Base-by-base conservation (phyloP, 2,113 vertebrate species). In the Pica pica region DNA sequence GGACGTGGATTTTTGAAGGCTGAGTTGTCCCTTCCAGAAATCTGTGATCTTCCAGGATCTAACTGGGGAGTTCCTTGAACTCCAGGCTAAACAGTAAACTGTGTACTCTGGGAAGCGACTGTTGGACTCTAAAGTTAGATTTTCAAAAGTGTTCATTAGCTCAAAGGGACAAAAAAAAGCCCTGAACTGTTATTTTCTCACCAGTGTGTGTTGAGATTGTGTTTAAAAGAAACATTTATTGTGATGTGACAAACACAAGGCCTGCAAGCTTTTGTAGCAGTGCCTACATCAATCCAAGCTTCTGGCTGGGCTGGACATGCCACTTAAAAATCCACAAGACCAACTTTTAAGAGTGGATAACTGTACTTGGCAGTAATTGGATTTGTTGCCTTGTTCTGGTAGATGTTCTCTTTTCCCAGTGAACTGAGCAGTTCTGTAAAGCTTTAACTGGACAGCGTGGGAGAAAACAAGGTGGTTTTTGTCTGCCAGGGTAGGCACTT, bases 41-140 rank as follows among this genome's bases (percentile, higher is more conserved):
- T 60, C 74, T 47, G 12, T 53, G 26, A 41, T 41, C 39, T 41
- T 41, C 39, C 39, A 57, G 65, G 8, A 42, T 35, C 53, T 79
- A n/a, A 23, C 10, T 55, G 44, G 57, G 60, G 27, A 84, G 64
- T 87, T 91, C 16, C 13, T 65, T 68, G 83, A 90, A 64, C 65
- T 86, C 70, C 56, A 49, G 27, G 92, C 83, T 96, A 79, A 94
- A 90, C 8, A 89, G 73, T 94, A 75, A 93, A n/a, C 86, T 59
- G 2, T 60, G 86, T 89, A 17, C 85, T 71, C 55, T 70, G 60
- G 41, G 65, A 75, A 65, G 39, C 0, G 41, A 89, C 92, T 95
- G 91, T 93, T 92, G 95, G 68, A 71, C 93, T 89, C 61, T 11
- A 31, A 70, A 75, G 37, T 85, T 70, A 64, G 64, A 41, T 44